Evolutionary conservation across 2,797 vertebrate genomes (phyloP), one percentile per base, ranked within the genome.

Genomic region (Propithecus deckenii): DNA sequence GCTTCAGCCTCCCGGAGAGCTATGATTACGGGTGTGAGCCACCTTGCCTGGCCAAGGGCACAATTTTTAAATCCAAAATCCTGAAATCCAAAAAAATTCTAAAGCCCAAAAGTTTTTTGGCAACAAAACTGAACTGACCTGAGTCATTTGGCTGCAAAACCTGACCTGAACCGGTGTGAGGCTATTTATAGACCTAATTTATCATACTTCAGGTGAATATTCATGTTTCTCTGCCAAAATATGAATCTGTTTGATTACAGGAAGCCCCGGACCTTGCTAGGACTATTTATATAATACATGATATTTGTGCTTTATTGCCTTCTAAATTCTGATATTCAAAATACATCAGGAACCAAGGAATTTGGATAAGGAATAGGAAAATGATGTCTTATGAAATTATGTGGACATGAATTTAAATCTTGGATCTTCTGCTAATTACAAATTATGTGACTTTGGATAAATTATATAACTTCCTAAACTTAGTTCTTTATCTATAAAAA

Each of bases 191-290:
- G 72, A 50, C 46, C 69, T 83, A 28, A 76, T 89, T 88, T 94
- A 92, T 83, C 15, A 28, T 35, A 65, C 18, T 15, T 63, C 43
- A 85, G 69, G 86, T 93, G 95, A 80, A 63, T 94, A 95, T 78
- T 96, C 91, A 85, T 85, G 63, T 67, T 80, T 84, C 52, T 86
- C 57, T 80, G 71, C 94, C 95, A 96, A 97, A 74, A 89, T 91
- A 78, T 71, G 71, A 97, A 76, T 93, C 79, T 76, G 14, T 97
- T 89, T 95, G 74, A 97, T 97, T 76, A 63, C 11, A 71, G 50
- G 50, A 74, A 75, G 25, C 57, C 78, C 79, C 55, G 83, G 84
- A 38, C 69, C 81, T 95, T 91, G 38, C n/a, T 96, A 50, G 13
- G n/a, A 72, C 52, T 97, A 43, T 97, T 96, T 81, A 85, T 65